Evolutionary conservation across 2,888 invertebrate genomes (phyloP).

Genomic region (Atrina japonica): DNA sequence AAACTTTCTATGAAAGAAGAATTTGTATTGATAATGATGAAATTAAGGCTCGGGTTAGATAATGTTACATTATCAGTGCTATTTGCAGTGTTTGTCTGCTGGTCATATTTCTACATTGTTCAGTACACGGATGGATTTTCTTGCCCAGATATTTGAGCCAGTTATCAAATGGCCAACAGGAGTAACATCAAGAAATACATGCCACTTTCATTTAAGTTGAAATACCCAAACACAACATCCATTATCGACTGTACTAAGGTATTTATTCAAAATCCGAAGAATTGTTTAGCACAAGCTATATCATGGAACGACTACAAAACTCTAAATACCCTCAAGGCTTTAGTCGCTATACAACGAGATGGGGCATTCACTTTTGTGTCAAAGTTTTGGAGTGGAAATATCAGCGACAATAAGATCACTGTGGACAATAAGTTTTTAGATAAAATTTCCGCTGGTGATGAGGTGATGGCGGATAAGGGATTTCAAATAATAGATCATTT

Average conservation of each 20-base stretch:
- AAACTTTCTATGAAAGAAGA: conserved; percentile 20
- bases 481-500: conserved; percentile 18
- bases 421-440: conserved; percentile 4
- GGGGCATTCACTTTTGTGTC: conserved; percentile 22
- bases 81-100: conserved; percentile 9
- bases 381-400: conserved; percentile 13
- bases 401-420: conserved; percentile 9
- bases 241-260: conserved; percentile 24
- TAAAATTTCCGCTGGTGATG: conserved; percentile 1
- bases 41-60: conserved; percentile 12
- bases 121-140: conserved; percentile 16
- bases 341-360: conserved; percentile 24
- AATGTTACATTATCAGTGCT: conserved; percentile 14
- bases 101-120: conserved; percentile 13
- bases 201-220: neutral
- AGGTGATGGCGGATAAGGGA: conserved; percentile 19
- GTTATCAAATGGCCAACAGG: conserved; percentile 20
- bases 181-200: neutral
- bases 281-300: conserved; percentile 14
- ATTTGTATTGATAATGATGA: conserved; percentile 20
- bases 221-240: conserved; percentile 13
- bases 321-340: conserved; percentile 18
- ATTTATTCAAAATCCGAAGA: conserved; percentile 19
- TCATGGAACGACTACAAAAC: conserved; percentile 26
- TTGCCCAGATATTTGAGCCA: conserved; percentile 5